These are phyloP conservation scores for Schrankia costaestrigalis DNA, from an alignment of 2,888 invertebrate species.

Conservation along the genomic window DNA sequence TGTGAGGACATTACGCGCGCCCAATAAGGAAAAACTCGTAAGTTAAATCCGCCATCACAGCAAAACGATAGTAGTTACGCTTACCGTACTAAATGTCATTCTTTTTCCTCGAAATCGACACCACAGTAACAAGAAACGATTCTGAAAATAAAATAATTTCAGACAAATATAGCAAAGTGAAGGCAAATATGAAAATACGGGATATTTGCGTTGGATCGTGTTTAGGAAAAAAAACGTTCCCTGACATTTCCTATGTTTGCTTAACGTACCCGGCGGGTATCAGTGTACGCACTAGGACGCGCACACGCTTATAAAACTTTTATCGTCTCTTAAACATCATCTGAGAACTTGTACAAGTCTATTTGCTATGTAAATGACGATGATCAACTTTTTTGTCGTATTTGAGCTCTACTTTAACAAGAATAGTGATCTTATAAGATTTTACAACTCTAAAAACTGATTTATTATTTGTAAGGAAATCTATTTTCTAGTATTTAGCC, in stretches of 20 bases:
- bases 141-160: conserved; percentile 56
- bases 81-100: conserved; percentile 21
- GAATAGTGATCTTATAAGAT: no score
- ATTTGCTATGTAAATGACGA: no score
- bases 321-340: no score
- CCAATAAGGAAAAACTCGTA: conserved; percentile 29
- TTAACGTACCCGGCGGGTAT: conserved; percentile 7
- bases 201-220: conserved; percentile 52
- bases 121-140: conserved; percentile 36
- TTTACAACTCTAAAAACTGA: no score
- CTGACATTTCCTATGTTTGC: conserved; percentile 39
- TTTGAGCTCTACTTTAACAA: no score
- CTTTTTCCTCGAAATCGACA: conserved; percentile 35
- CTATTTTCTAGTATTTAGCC: no score
- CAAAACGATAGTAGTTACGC: conserved; percentile 23
- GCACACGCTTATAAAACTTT: conserved; percentile 5
- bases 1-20: conserved; percentile 9
- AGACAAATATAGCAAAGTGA: conserved; percentile 62
- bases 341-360: no score
- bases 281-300: conserved; percentile 4
- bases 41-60: conserved; percentile 26
- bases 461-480: no score
- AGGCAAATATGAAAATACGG: conserved; percentile 61
- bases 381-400: no score
- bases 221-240: conserved; percentile 36